Base-by-base conservation (phyloP, 2,888 invertebrate genomes). In the Malachius bipustulatus region DNA sequence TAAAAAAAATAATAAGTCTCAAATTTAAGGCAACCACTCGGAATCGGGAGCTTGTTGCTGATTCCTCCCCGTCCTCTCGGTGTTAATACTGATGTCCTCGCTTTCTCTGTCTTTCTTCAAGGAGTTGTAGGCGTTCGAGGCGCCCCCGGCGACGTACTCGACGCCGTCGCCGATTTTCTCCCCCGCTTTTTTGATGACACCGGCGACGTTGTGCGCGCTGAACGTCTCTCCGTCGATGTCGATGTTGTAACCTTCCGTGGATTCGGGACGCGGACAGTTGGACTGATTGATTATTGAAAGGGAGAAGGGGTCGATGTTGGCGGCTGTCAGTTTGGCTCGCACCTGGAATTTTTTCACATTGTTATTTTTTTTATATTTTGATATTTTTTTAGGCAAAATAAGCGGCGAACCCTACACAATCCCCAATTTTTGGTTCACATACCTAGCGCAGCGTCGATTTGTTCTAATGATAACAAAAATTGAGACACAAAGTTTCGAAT, bases 181-280 rank as follows among this genome's bases (percentile, higher is more conserved):
- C 1, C 82, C 82, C 16, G 79, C 77, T 53, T 77, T 79, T 45
- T 74, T 69, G 4, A 84, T 76, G 2, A 74, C 77, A 33, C 73
- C 69, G 1, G 78, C 83, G 24, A 83, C 71, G 50, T 73, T 79
- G 44, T 80, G 73, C 0, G 81, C 69, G 1, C 78, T 78, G 59
- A 85, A 80, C 0, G 84, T 85, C 12, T 79, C 71, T 0, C 78
- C 77, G 48, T 82, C 75, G 38, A 85, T 78, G 57, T 79, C 74
- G 42, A 84, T 77, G 55, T 76, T 73, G 1, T 73, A 72, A 1
- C 71, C 67, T 10, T 67, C 62, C 4, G 67, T 68, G 42, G 71
- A 65, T n/a, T n/a, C n/a, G 49, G 70, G 66, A 41, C 72, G 73
- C 1, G 81, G 78, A 56, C 87, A 87, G 10, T 73, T 71, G 14